Base-by-base conservation (phyloP, 1,140 invertebrate genomes). In the Anadara kagoshimensis region DNA sequence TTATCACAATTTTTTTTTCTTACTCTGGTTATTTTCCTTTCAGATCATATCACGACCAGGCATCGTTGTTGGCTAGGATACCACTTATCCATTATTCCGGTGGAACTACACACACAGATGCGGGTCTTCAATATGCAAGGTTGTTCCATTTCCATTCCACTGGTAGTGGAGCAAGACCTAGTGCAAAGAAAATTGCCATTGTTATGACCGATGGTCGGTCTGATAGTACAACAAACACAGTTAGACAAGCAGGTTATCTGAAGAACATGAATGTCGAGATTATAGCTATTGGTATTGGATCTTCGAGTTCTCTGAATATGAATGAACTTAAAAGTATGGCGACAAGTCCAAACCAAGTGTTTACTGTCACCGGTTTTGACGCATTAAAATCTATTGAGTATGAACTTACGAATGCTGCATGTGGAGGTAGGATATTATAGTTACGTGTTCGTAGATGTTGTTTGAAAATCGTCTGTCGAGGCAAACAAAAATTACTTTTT, bases 181-280 rank as follows among this genome's bases (percentile, higher is more conserved):
- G 78, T n/a, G 79, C 72, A 7, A 53, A 65, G 8, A 74, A 74
- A 49, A 69, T 78, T 36, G 72, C 69, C 8, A 56, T 83, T 22
- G 63, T 83, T 1, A 44, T 83, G 43, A 79, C 79, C 10, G 81
- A 83, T 54, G 79, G 79, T 18, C 63, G 64, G 16, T 81, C 81
- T 0, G 44, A 56, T 18, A 73, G 69, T 24, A 41, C 64, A 24
- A 56, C 70, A 43, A 57, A 22, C 12, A 81, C 81, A 41, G 69
- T 69, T 18, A 43, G 20, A 8, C 67, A 80, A 54, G 76, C 79
- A 11, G 36, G 72, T 18, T 14, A 22, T 8, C 56, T 80, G 14
- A 74, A 77, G 53, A 43, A 63, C 1, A 51, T 49, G 2, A 61
- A 68, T 8, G 78, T 75, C 2, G 65, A 71, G 41, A 67, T 82